A percentile compares a stretch with the other conserved stretches of the same genome.
These are phyloP conservation scores for Bradypodion ventrale DNA, from an alignment of 2,797 vertebrate genomes.

Conservation along the genomic window DNA sequence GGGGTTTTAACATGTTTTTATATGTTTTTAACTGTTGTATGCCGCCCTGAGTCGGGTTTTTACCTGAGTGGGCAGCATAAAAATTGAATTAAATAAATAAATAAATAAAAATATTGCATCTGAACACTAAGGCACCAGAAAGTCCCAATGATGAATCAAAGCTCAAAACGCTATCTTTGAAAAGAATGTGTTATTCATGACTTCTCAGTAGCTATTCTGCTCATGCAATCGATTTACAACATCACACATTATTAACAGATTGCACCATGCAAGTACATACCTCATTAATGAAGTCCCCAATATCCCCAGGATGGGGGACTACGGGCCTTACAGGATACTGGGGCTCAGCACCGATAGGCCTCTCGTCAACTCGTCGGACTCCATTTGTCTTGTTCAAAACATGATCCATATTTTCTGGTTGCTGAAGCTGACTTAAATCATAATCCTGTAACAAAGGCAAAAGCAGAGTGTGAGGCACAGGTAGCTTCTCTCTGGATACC, in stretches of 20 bases:
- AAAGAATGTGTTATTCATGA: not conserved
- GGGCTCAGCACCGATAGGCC: constrained; percentile 91
- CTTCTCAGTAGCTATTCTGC: not conserved
- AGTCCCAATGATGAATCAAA: not conserved
- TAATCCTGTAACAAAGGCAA: constrained; percentile 84
- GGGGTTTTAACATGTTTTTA: too few relatives aligned
- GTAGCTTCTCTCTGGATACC: not conserved
- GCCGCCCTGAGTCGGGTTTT: too few relatives aligned
- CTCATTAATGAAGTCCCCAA: constrained; percentile 96
- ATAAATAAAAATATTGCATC: too few relatives aligned
- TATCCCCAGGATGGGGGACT: constrained; percentile 93
- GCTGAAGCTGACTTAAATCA: constrained; percentile 94
- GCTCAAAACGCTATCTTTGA: not conserved
- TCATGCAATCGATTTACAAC: too few relatives aligned
- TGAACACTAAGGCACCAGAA: too few relatives aligned
- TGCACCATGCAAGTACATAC: too few relatives aligned
- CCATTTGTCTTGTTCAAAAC: constrained; percentile 89
- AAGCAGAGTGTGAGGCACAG: constrained; percentile 48
- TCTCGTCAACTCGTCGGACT: constrained; percentile 91
- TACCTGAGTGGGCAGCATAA: too few relatives aligned
- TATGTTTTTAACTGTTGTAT: too few relatives aligned
- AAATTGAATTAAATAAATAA: too few relatives aligned
- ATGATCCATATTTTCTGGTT: constrained; percentile 92
- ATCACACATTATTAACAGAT: too few relatives aligned
- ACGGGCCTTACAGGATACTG: constrained; percentile 92